Evolutionary conservation across 2,797 vertebrate species (phyloP).

Genomic region (Leucoraja ocellata): DNA sequence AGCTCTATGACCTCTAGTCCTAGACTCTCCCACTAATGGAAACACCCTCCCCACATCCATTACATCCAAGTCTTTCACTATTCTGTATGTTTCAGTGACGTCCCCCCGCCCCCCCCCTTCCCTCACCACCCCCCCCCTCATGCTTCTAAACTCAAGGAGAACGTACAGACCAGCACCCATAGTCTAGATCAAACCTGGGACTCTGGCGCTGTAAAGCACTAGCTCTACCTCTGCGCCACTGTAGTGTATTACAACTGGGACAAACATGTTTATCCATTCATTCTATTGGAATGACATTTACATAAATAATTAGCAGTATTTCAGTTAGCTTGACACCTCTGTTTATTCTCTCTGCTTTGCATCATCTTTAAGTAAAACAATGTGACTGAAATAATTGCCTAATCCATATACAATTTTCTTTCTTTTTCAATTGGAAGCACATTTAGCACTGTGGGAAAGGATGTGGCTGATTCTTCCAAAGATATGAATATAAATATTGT

Average conservation of each 20-base stretch:
- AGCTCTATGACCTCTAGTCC: too few relatives aligned
- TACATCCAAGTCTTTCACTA: too few relatives aligned
- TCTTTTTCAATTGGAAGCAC: background rate
- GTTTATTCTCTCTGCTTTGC: slow-evolving; percentile 46
- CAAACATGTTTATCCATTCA: background rate
- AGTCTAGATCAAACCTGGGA: too few relatives aligned
- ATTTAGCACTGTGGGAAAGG: background rate
- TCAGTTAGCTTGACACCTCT: slow-evolving; percentile 43
- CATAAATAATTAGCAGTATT: slow-evolving; percentile 42
- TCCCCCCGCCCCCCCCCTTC: too few relatives aligned
- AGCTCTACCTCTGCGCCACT: too few relatives aligned
- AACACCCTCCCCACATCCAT: too few relatives aligned
- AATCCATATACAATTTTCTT: background rate
- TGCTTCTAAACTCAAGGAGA: too few relatives aligned
- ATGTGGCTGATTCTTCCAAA: background rate
- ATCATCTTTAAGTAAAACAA: background rate
- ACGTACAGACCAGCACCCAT: too few relatives aligned
- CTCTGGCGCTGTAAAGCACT: too few relatives aligned
- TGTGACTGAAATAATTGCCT: background rate
- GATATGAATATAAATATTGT: background rate
- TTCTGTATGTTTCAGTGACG: too few relatives aligned
- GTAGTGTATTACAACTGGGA: background rate
- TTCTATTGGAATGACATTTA: slow-evolving; percentile 42
- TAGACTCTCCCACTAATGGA: too few relatives aligned
- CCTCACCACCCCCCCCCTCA: too few relatives aligned